Base-by-base conservation (phyloP, 1,140 invertebrate species). In the Paraescarpia echinospica region DNA sequence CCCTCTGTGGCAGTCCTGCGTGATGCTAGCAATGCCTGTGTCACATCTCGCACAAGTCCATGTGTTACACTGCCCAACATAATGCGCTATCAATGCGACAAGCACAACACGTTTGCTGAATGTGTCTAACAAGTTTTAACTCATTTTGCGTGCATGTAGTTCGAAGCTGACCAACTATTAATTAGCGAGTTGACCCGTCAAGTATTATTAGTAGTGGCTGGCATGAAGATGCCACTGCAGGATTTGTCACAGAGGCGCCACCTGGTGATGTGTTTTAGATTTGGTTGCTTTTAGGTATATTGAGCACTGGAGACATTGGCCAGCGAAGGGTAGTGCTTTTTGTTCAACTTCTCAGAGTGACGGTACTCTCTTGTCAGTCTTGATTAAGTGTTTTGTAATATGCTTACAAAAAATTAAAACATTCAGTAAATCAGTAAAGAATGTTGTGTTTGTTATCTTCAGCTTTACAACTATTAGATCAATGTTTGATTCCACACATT, bases 361-460 rank as follows among this genome's bases (percentile, higher is more conserved):
- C 27, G 59, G 59, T 77, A 18, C 59, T 77, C 59, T 77, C 59
- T 77, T 77, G 59, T 77, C 59, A 77, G 59, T 77, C 59, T 77
- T 77, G 59, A 77, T 77, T 77, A 77, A 77, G 59, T 77, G 59
- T 77, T 77, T 77, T 77, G 59, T 77, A 77, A 77, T 77, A 77
- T 77, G 59, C 59, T 77, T 77, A 77, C 59, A 77, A 27, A 77
- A 77, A 77, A 77, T 77, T 77, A 77, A 77, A 77, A 77, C 59
- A 77, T 77, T 77, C 59, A 77, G 59, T 77, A 77, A 77, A 77
- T 77, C 59, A 77, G 59, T 77, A 27, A 77, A 12, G 59, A 77
- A 77, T 77, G 22, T 0, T 18, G 59, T 77, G 59, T 77, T 77
- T 77, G 59, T 77, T 31, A 77, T 77, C 12, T 77, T 77, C 59